Evolutionary conservation across 1,140 invertebrate genomes (phyloP).

Genomic region (Drosophila murphyi): DNA sequence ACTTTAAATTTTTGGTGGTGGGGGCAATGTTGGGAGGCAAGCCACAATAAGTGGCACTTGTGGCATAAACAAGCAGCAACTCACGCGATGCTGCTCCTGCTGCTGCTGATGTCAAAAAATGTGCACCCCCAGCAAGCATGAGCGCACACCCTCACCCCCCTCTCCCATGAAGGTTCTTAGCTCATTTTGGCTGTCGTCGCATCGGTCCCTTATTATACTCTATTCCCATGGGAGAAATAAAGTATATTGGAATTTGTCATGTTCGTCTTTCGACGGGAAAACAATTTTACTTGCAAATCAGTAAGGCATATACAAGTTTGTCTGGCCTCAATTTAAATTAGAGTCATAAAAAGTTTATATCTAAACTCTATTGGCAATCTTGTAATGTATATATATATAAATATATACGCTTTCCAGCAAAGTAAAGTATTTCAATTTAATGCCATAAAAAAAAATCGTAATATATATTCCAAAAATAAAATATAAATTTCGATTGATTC

Average conservation of each 20-base stretch:
- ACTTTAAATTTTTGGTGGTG: conserved; percentile 40
- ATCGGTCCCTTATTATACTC: conserved; percentile 29
- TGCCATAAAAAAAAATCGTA: too few relatives aligned
- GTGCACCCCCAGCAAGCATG: not conserved
- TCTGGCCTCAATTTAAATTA: not conserved
- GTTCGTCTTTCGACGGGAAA: not conserved
- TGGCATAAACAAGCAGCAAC: conserved; percentile 57
- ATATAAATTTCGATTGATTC: too few relatives aligned
- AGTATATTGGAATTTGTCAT: not conserved
- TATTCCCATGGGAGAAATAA: not conserved
- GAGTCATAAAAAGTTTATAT: not conserved
- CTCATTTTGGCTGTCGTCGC: conserved; percentile 43
- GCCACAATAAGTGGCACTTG: conserved; percentile 66
- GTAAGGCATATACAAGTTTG: not conserved
- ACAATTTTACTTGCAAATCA: not conserved
- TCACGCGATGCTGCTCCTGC: conserved; percentile 22
- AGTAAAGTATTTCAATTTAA: too few relatives aligned
- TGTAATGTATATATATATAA: too few relatives aligned
- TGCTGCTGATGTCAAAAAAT: conserved; percentile 32
- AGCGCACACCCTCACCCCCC: not conserved
- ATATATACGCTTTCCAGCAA: too few relatives aligned
- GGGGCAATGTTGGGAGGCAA: conserved; percentile 42
- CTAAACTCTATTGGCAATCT: too few relatives aligned
- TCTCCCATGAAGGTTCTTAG: not conserved
- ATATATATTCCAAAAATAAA: too few relatives aligned